Conservation (phyloP, 23 tunicate genomes). For the Corella eumyota region DNA sequence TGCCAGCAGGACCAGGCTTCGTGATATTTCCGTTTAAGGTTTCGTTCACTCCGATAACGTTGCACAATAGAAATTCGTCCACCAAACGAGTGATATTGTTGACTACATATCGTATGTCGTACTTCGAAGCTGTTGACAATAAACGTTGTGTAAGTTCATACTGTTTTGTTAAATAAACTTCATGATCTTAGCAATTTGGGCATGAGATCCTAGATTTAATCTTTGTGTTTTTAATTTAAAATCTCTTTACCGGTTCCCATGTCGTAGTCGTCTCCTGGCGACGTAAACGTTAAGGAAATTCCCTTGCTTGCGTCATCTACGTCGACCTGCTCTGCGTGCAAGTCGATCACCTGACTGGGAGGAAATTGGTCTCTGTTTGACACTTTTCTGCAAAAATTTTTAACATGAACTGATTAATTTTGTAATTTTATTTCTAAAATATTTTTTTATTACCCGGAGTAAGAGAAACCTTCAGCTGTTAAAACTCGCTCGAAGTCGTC, state of each 20-base stretch:
- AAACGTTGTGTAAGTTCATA: background rate
- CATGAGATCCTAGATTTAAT: too few species aligned
- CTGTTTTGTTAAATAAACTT: too few species aligned
- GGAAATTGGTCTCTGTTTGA: slow-evolving; percentile 14
- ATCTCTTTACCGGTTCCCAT: slow-evolving; percentile 34
- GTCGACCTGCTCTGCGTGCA: slow-evolving; percentile 16
- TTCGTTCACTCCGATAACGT: background rate
- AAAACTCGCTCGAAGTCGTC: slow-evolving; percentile 25
- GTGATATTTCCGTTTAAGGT: slow-evolving; percentile 9
- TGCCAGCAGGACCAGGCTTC: slow-evolving; percentile 16
- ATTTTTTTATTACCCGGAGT: slow-evolving; percentile 23
- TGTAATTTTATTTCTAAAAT: too few species aligned
- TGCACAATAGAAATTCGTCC: slow-evolving; percentile 2
- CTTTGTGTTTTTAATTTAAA: too few species aligned
- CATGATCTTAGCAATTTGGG: too few species aligned
- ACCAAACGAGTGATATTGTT: slow-evolving; percentile 7
- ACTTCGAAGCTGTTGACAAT: slow-evolving; percentile 12
- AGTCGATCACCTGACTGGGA: slow-evolving; percentile 34
- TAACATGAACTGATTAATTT: too few species aligned
- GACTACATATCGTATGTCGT: slow-evolving; percentile 38
- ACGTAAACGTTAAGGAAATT: slow-evolving; percentile 28
- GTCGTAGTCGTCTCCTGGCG: slow-evolving; percentile 67
- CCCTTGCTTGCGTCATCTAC: background rate
- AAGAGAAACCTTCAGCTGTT: slow-evolving; percentile 24
- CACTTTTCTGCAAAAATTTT: background rate